phyloP scores from a whole-genome alignment of 2,113 vertebrate genomes.

The Microtus ochrogaster region DNA sequence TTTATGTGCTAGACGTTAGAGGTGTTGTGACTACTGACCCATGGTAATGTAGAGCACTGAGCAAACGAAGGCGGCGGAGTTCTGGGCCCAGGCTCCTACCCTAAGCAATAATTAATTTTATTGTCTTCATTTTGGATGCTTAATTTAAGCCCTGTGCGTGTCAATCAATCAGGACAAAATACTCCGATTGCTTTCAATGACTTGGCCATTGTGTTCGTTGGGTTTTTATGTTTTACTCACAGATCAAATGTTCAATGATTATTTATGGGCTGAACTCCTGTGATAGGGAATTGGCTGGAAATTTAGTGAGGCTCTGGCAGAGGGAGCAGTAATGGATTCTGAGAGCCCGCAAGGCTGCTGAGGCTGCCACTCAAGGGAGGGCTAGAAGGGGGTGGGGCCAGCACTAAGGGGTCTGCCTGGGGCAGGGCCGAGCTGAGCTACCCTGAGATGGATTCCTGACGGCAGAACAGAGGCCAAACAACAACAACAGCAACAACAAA shows the following conservation, averaged over 20 bases:
- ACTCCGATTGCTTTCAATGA: slow-evolving; percentile 43
- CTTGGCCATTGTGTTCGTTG: slow-evolving; percentile 27
- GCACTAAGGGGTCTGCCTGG: background rate
- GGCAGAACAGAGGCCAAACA: too few species aligned
- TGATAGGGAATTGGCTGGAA: slow-evolving; percentile 43
- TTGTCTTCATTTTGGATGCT: slow-evolving; percentile 35
- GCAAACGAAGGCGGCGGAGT: slow-evolving; percentile 1
- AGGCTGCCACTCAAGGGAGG: background rate
- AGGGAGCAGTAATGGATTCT: background rate
- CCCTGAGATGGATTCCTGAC: background rate
- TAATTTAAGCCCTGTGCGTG: background rate
- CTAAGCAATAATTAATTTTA: slow-evolving; percentile 32
- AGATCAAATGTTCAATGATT: slow-evolving; percentile 51
- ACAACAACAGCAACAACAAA: too few species aligned
- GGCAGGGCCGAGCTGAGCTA: background rate
- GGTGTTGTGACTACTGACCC: slow-evolving; percentile 77
- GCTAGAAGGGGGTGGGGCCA: rapidly evolving
- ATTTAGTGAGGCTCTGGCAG: background rate
- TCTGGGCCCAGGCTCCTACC: background rate
- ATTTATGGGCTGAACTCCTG: slow-evolving; percentile 28
- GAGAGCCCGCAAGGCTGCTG: rapidly evolving
- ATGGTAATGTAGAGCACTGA: background rate
- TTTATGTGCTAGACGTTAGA: slow-evolving; percentile 81
- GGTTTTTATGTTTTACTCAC: slow-evolving; percentile 66
- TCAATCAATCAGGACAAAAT: slow-evolving; percentile 53